phyloP scores from a whole-genome alignment of 2,113 vertebrate genomes.

The Microtus oregoni region DNA sequence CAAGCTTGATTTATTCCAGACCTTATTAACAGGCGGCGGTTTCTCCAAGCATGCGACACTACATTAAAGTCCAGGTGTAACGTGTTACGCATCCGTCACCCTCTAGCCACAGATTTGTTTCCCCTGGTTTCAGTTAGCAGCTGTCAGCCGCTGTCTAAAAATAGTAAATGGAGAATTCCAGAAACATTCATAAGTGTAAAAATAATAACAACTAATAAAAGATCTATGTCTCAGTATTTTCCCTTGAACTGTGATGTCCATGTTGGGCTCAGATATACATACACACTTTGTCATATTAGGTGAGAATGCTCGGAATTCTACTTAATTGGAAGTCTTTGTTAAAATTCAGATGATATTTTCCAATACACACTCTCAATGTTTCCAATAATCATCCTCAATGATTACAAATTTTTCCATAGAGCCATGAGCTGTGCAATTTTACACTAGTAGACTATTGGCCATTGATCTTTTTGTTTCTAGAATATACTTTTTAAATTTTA shows the following conservation, averaged over 20 bases:
- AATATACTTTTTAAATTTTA: not conserved
- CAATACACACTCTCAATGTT: not conserved
- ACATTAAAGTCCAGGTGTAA: not conserved
- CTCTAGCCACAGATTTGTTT: not conserved
- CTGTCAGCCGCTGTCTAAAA: not conserved
- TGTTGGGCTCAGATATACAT: not conserved
- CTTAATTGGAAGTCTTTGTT: not conserved
- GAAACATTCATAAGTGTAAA: not conserved
- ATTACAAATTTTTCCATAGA: not conserved
- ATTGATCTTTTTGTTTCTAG: not conserved
- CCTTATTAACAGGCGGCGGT: not conserved
- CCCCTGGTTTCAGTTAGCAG: not conserved
- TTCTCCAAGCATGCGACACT: not conserved
- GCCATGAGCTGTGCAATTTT: not conserved
- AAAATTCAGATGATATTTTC: not conserved
- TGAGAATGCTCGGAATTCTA: not conserved
- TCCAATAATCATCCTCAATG: not conserved
- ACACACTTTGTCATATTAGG: not conserved
- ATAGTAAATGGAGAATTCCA: not conserved
- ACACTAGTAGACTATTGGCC: not conserved
- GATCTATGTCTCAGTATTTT: not conserved
- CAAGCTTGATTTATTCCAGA: not conserved
- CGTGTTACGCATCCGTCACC: accelerated
- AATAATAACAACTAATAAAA: not conserved
- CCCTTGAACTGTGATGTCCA: not conserved